Evolutionary conservation across 2,797 vertebrate species (phyloP), one percentile per base, ranked within the genome.

Genomic region (Danio choprae): DNA sequence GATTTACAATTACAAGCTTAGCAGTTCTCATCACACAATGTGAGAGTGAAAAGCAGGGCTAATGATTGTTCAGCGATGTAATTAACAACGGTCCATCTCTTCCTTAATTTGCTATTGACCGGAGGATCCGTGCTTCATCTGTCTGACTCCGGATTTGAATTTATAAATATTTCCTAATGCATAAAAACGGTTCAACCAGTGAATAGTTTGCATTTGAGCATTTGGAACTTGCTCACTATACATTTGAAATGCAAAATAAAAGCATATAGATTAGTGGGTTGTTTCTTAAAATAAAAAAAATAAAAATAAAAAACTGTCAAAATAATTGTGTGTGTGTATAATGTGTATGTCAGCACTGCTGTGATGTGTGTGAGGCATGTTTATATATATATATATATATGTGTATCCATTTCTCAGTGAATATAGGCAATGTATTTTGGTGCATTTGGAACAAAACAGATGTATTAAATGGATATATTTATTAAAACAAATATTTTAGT

Each of bases 101-200:
- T n/a, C 51, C 41, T 64, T 64, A 38, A 73, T 75, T 67, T 73
- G 40, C 43, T 68, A 50, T 68, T 59, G 64, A 67, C 44, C 29
- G 7, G 13, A 13, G 18, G 56, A 40, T 71, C 44, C 36, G 9
- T 71, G 67, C 77, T 51, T 29, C 44, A 62, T 51, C 46, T 18
- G 6, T 7, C 44, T 62, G 55, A 71, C 58, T 63, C n/a, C n/a
- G 20, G 44, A 70, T 79, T 71, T 79, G 38, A 79, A 71, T 79
- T 63, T 62, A 79, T 55, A 63, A 38, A 71, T 63, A 55, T 71
- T 79, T 63, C 56, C 68, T 79, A 62, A 71, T 71, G 58, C 46
- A 70, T 63, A 58, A 38, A 67, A 56, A 56, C n/a, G 44, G 15
- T 48, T 63, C 6, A 0, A 43, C 43, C 4, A 68, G 4, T 16